Conservation (phyloP, 2,113 vertebrate genomes). For the Poecile atricapillus region DNA sequence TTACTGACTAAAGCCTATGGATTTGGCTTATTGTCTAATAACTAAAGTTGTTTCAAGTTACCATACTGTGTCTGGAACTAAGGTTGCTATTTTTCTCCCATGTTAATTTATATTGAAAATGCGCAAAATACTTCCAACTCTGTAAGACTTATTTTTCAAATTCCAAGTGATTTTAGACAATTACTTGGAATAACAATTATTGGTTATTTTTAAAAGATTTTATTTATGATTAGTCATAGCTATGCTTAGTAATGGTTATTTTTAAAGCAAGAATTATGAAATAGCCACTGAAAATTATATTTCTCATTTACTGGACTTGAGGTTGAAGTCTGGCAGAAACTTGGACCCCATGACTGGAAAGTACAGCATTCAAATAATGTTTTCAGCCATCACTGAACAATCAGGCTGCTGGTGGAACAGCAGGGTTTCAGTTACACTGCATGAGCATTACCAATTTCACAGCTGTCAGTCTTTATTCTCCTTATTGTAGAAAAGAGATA, state of each 20-base stretch:
- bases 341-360: background rate
- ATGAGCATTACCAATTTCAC: background rate
- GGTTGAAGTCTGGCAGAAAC: background rate
- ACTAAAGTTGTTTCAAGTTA: background rate
- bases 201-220: background rate
- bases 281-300: background rate
- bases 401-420: background rate
- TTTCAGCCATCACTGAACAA: background rate
- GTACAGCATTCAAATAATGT: background rate
- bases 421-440: background rate
- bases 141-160: background rate
- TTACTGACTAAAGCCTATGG: background rate
- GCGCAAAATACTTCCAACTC: background rate
- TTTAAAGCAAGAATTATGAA: background rate
- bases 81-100: background rate
- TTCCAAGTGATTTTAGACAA: background rate
- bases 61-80: background rate
- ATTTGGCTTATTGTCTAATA: background rate
- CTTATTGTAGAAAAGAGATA: background rate
- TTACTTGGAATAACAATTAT: background rate
- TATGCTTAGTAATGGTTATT: background rate
- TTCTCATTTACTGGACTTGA: background rate
- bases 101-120: background rate
- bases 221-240: background rate
- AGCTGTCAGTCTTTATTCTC: background rate